Evolutionary conservation across 2,888 invertebrate species (phyloP), one percentile per base, ranked within the genome.

Genomic region (Malachius bipustulatus): DNA sequence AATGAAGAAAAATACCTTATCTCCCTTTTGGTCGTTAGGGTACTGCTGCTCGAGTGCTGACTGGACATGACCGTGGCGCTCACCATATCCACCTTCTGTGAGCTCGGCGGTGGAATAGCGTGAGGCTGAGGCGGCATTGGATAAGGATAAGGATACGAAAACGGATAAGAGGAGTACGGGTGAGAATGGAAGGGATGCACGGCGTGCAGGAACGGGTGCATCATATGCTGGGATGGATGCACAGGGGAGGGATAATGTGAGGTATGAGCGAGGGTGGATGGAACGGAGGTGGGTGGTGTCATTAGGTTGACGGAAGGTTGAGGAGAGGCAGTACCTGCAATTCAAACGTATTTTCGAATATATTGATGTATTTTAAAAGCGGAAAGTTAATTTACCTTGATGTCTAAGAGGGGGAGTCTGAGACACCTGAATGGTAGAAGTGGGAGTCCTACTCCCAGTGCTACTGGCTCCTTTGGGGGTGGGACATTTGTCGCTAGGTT

Each of bases 91-190:
- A 56, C 53, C 40, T 57, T 57, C 11, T 53, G 47, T n/a, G 62
- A 50, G 9, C 50, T 31, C 4, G 39, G 49, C 51, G 77, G 75
- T 2, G 78, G 80, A 10, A 78, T 78, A 53, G 79, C 76, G 4
- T 80, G 75, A 48, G 79, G 80, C 2, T 82, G 81, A 50, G 79
- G 80, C 3, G 80, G 78, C 40, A 80, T 69, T 1, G 79, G 75
- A 48, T 84, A 76, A 34, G 82, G 71, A 65, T 82, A 81, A 2
- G 77, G 75, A 51, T 74, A 75, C 35, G 77, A 73, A 59, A 76
- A 75, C 27, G 77, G 75, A 52, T 78, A 79, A 26, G 77, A 75
- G 37, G 75, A 71, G 56, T 77, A 80, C 8, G 78, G 75, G 49
- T 77, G 75, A 24, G 75, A 71, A 48, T 73, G 73, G 29, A 71